Percentiles rank a stretch among this genome's conserved stretches.
Evolutionary conservation across 1,140 invertebrate species (phyloP).

Genomic region (Anastatus disparis): DNA sequence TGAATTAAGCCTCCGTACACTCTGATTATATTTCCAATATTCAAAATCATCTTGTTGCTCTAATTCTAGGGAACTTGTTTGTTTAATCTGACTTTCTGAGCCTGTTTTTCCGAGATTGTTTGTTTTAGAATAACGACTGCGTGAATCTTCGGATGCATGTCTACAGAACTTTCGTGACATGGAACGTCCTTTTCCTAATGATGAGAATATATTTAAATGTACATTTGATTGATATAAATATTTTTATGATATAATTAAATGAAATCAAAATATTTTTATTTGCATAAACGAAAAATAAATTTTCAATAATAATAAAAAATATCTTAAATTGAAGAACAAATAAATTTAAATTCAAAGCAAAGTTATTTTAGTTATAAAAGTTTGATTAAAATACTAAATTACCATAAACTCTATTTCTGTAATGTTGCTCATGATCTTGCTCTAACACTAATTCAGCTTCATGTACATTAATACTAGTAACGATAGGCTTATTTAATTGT

Average conservation of each 20-base stretch:
- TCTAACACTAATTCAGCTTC: constrained; percentile 55
- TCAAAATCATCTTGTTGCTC: constrained; percentile 58
- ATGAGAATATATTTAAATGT: no score
- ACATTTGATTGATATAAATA: constrained; percentile 5
- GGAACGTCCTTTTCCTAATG: constrained; percentile 52
- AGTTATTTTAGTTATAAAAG: no score
- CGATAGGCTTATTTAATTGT: constrained; percentile 56
- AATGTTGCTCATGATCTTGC: constrained; percentile 52
- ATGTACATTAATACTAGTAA: constrained; percentile 56
- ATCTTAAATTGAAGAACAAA: no score
- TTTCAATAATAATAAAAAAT: no score
- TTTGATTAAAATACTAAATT: constrained; percentile 32
- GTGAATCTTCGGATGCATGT: constrained; percentile 60
- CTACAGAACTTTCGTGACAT: constrained; percentile 54
- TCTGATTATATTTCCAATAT: constrained; percentile 62
- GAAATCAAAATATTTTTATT: not conserved
- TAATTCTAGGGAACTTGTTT: constrained; percentile 62
- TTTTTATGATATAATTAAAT: constrained; percentile 19
- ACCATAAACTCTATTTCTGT: constrained; percentile 54
- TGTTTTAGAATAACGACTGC: constrained; percentile 58
- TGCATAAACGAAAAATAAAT: no score
- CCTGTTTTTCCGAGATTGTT: constrained; percentile 61
- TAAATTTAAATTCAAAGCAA: no score
- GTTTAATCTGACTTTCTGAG: constrained; percentile 64
- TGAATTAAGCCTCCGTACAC: constrained; percentile 56